Percentiles rank a stretch among this genome's conserved stretches.
Conservation (phyloP, 2,797 vertebrate genomes). For the Schizopygopsis pylzovi region DNA sequence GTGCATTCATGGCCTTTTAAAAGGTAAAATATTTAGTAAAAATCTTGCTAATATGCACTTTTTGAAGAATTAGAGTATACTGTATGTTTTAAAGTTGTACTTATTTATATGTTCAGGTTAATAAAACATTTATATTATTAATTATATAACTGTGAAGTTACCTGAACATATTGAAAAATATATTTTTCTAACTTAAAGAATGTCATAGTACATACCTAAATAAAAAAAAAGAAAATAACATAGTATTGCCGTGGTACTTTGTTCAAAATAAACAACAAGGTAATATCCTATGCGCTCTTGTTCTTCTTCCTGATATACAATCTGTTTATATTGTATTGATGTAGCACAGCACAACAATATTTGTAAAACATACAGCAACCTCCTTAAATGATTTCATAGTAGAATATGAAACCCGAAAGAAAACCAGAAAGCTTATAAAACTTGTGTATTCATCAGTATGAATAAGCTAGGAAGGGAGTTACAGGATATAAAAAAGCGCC, state of each 20-base stretch:
- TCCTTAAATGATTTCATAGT: conserved; percentile 28
- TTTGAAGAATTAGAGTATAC: background rate
- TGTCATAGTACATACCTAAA: background rate
- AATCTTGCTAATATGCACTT: background rate
- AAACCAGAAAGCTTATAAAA: conserved; percentile 34
- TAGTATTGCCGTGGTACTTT: background rate
- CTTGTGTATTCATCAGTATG: conserved; percentile 50
- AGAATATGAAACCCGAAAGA: conserved; percentile 23
- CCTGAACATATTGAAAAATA: too few relatives aligned
- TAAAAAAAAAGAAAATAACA: background rate
- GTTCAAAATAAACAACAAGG: background rate
- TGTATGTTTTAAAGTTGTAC: background rate
- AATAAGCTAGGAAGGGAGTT: conserved; percentile 37
- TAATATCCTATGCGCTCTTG: background rate
- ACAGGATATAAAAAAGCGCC: conserved; percentile 53
- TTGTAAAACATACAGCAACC: background rate
- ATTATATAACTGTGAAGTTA: background rate
- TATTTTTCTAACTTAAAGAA: background rate
- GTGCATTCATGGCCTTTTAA: background rate
- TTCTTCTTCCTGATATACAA: background rate
- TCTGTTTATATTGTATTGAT: conserved; percentile 6
- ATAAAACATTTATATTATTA: background rate
- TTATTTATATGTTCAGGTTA: background rate
- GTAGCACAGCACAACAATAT: background rate
- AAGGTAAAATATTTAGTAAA: background rate